Evolutionary conservation across 1,140 invertebrate genomes (phyloP).

Genomic region (Scaptodrosophila lebanonensis): DNA sequence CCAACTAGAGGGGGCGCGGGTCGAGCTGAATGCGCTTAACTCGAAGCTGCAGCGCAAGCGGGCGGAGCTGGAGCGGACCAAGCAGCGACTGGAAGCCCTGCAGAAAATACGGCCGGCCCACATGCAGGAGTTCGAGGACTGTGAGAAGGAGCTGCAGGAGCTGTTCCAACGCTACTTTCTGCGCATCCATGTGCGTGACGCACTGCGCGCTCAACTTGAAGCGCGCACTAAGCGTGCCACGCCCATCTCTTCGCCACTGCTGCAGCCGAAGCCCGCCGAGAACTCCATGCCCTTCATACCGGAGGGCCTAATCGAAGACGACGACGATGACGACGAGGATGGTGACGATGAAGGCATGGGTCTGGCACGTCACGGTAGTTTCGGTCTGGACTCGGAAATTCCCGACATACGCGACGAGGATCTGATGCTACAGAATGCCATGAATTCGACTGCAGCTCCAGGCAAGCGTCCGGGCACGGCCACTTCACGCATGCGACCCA

Average conservation of each 20-base stretch:
- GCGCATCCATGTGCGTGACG: slow-evolving; percentile 89
- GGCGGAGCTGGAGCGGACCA: slow-evolving; percentile 93
- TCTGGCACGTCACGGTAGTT: slow-evolving; percentile 16
- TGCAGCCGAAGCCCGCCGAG: slow-evolving; percentile 61
- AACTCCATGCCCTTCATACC: slow-evolving; percentile 69
- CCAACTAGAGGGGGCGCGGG: slow-evolving; percentile 67
- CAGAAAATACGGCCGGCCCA: slow-evolving; percentile 98
- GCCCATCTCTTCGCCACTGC: slow-evolving; percentile 53
- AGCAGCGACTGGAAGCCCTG: slow-evolving; percentile 93
- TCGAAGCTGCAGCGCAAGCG: slow-evolving; percentile 94
- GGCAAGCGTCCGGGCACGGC: slow-evolving; percentile 56
- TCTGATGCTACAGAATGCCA: slow-evolving; percentile 37
- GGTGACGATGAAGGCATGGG: neutral
- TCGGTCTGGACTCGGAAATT: slow-evolving; percentile 59
- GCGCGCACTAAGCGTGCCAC: slow-evolving; percentile 53
- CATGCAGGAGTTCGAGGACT: slow-evolving; percentile 95
- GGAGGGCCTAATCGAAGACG: slow-evolving; percentile 68
- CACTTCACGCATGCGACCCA: slow-evolving; percentile 62
- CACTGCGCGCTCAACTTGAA: slow-evolving; percentile 70
- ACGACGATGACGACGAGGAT: slow-evolving; percentile 58
- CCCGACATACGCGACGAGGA: slow-evolving; percentile 69
- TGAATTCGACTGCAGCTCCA: neutral
- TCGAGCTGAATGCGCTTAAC: slow-evolving; percentile 87
- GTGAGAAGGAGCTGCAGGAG: slow-evolving; percentile 90
- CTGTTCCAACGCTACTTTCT: slow-evolving; percentile 93